Conservation (phyloP, 2,113 vertebrate genomes). For the Bungarus multicinctus region DNA sequence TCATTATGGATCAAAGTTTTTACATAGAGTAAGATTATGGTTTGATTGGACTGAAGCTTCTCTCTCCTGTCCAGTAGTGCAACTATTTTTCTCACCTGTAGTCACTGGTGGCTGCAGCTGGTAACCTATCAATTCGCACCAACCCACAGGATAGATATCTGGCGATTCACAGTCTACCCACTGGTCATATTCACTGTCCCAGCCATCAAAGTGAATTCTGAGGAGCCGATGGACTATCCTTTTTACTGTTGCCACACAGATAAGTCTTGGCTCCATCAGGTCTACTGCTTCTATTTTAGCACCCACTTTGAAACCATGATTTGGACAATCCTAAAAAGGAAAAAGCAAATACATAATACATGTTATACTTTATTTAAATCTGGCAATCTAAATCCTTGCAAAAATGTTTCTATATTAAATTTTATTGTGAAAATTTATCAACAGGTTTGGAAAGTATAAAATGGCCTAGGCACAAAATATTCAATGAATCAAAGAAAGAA, state of each 20-base stretch:
- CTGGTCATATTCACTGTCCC: constrained; percentile 95
- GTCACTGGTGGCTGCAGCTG: constrained; percentile 89
- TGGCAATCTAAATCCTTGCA: neutral
- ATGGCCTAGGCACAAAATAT: neutral
- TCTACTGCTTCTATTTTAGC: constrained; percentile 97
- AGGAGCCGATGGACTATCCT: constrained; percentile 85
- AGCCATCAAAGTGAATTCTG: constrained; percentile 94
- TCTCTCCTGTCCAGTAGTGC: neutral
- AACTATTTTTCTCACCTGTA: constrained; percentile 69
- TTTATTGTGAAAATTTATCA: neutral
- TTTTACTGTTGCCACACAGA: constrained; percentile 92
- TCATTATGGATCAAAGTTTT: neutral
- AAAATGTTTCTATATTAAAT: neutral
- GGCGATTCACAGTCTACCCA: constrained; percentile 95
- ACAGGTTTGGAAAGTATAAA: neutral
- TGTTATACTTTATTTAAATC: neutral
- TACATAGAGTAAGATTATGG: neutral
- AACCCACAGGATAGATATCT: constrained; percentile 94
- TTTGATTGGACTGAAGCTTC: neutral
- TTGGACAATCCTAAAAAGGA: constrained; percentile 80
- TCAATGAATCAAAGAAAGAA: neutral
- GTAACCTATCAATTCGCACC: constrained; percentile 91
- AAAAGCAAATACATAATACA: neutral
- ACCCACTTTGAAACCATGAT: constrained; percentile 83
- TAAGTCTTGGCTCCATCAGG: constrained; percentile 93